Conservation (phyloP, 2,797 vertebrate genomes). For the Acrossocheilus wenchowensis region DNA sequence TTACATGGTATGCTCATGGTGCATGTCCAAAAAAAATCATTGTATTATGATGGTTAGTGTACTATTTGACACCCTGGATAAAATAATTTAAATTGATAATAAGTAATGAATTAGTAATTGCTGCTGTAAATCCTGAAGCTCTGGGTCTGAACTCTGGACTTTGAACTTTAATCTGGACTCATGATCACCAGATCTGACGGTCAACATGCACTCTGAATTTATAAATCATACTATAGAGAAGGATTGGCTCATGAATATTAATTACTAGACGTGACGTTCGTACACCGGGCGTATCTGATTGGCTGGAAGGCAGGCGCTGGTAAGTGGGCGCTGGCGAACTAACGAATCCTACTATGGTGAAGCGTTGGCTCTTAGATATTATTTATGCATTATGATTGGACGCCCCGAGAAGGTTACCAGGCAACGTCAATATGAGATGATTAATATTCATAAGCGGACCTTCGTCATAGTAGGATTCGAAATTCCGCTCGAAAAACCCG, state of each 20-base stretch:
- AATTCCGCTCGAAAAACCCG: background rate
- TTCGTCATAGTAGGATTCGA: background rate
- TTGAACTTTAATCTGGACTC: background rate
- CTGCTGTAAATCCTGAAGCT: background rate
- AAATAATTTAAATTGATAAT: background rate
- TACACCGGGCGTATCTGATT: background rate
- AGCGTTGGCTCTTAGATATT: background rate
- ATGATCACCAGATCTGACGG: background rate
- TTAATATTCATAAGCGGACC: constrained; percentile 14
- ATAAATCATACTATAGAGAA: background rate
- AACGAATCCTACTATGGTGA: constrained; percentile 10
- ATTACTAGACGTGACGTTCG: background rate
- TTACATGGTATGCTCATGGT: background rate
- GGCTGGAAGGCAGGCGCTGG: background rate
- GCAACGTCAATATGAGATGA: background rate
- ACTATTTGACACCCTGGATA: background rate
- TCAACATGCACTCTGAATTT: background rate
- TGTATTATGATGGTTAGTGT: background rate
- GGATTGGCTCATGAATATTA: background rate
- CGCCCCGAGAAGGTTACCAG: background rate
- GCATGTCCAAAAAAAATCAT: background rate
- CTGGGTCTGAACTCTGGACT: background rate
- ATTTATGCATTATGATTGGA: background rate
- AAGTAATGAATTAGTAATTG: background rate
- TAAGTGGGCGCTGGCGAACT: background rate